Conservation (phyloP, 2,888 invertebrate species). For the Plusia festucae region DNA sequence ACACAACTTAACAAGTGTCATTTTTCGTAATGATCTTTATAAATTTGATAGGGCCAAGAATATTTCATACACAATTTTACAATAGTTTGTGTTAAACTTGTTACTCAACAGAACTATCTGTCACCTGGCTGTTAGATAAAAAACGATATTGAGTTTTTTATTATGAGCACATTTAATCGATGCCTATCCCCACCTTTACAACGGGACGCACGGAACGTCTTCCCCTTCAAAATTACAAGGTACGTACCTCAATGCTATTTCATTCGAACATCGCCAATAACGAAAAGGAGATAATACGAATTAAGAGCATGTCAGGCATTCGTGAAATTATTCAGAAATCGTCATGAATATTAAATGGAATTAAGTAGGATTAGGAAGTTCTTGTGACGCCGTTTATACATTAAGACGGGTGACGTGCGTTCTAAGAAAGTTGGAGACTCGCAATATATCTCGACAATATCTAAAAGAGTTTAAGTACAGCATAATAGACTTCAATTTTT, state of each 20-base stretch:
- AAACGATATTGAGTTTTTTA: background rate
- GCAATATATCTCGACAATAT: background rate
- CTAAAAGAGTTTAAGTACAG: no score
- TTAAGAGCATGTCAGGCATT: slow-evolving; percentile 18
- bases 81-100: no score
- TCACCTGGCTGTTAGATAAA: no score
- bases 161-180: background rate
- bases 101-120: no score
- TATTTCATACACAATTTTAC: no score
- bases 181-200: background rate
- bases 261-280: slow-evolving; percentile 19
- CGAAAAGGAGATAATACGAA: background rate
- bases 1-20: no score
- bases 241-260: background rate
- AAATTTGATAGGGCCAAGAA: no score
- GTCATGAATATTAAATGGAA: slow-evolving; percentile 29
- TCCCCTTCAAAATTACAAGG: slow-evolving; percentile 16
- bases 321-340: slow-evolving; percentile 29
- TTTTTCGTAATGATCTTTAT: no score
- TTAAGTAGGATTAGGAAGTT: slow-evolving; percentile 7
- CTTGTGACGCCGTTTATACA: background rate
- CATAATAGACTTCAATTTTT: no score
- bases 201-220: background rate
- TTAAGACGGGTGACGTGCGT: background rate
- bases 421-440: background rate